phyloP scores from a whole-genome alignment of 2,797 vertebrate species.

The Euphonia xanthogaster region DNA sequence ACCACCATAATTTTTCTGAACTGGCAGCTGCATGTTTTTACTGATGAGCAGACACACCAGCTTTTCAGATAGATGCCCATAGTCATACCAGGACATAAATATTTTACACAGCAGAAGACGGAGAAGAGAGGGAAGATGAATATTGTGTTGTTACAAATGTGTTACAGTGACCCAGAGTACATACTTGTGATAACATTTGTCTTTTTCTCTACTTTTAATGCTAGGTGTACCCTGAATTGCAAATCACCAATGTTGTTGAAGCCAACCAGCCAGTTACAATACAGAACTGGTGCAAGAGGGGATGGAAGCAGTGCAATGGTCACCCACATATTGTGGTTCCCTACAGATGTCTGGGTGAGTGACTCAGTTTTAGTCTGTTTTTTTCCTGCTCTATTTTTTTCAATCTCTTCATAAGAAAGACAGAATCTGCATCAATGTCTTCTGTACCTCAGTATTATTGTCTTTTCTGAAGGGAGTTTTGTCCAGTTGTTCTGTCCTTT shows the following conservation, averaged over 20 bases:
- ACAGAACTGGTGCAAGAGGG: constrained; percentile 88
- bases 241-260: constrained; percentile 91
- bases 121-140: not conserved
- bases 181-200: not conserved
- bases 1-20: not conserved
- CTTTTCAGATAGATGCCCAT: not conserved
- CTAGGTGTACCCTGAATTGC: constrained; percentile 87
- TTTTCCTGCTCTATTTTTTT: not conserved
- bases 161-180: not conserved
- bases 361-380: not conserved
- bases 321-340: constrained; percentile 93
- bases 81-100: not conserved
- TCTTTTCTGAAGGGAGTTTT: not conserved
- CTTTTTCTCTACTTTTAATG: not conserved
- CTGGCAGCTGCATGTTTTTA: not conserved
- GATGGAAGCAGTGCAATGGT: constrained; percentile 86
- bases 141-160: not conserved
- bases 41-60: not conserved
- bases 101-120: not conserved
- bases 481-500: not conserved
- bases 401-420: not conserved
- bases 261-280: constrained; percentile 89
- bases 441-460: not conserved
- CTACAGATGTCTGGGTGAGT: constrained; percentile 93
- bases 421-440: not conserved